phyloP scores from a whole-genome alignment of 1,140 invertebrate genomes.

The Nasonia longicornis region DNA sequence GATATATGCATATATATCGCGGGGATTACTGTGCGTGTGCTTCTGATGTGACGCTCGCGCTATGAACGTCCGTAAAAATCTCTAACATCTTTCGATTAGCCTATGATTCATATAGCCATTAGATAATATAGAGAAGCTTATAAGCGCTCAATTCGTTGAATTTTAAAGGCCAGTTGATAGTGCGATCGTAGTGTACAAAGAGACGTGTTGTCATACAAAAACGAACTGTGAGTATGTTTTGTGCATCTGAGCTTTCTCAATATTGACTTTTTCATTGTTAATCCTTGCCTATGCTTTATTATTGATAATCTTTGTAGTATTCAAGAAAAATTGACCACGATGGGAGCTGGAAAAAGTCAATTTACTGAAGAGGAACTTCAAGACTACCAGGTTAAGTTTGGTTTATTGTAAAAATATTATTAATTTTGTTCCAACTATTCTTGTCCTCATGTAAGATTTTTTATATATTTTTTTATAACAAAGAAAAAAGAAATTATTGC shows the following conservation, averaged over 20 bases:
- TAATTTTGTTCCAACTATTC: background rate
- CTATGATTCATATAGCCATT: no score
- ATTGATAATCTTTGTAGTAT: background rate
- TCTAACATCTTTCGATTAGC: no score
- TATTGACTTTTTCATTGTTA: background rate
- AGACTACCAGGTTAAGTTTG: slow-evolving; percentile 82
- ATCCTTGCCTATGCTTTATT: background rate
- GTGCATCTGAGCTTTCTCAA: background rate
- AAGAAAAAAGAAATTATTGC: slow-evolving; percentile 4
- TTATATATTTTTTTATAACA: no score
- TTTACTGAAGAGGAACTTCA: slow-evolving; percentile 90
- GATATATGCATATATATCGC: no score
- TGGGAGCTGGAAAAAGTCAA: slow-evolving; percentile 84
- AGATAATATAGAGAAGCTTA: no score
- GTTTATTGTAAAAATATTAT: slow-evolving; percentile 34
- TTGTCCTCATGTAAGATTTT: no score
- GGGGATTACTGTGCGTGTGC: background rate
- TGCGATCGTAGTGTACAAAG: background rate
- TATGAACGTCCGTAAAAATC: no score
- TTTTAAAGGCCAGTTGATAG: background rate
- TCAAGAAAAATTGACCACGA: slow-evolving; percentile 56
- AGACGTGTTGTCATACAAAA: background rate
- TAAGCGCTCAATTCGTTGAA: background rate
- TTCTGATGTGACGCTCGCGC: background rate
- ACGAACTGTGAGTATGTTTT: background rate